Evolutionary conservation across 2,888 invertebrate genomes (phyloP).

Genomic region (Saturnia japonica): DNA sequence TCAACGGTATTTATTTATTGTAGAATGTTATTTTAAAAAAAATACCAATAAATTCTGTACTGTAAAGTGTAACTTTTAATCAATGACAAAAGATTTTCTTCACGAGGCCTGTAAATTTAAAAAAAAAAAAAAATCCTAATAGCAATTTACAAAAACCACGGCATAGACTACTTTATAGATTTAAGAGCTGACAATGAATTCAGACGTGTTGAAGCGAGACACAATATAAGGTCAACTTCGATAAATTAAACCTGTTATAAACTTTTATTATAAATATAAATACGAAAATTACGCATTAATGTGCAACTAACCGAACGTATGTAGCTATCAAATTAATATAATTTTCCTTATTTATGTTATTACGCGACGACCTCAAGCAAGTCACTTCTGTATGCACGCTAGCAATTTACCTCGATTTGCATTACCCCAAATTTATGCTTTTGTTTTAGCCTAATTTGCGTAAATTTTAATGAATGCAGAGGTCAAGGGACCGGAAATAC

Average conservation of each 20-base stretch:
- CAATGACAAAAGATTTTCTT: too few relatives aligned
- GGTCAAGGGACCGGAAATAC: neutral
- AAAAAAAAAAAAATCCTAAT: too few relatives aligned
- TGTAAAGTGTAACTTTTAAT: too few relatives aligned
- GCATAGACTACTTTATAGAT: too few relatives aligned
- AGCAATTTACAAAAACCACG: too few relatives aligned
- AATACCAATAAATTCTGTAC: too few relatives aligned
- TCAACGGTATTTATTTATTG: too few relatives aligned
- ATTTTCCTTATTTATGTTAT: neutral
- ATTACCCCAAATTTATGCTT: neutral
- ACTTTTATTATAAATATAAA: neutral
- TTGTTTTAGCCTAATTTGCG: neutral
- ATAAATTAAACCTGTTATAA: too few relatives aligned
- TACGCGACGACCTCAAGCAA: neutral
- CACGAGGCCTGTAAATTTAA: too few relatives aligned
- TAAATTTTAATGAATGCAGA: neutral
- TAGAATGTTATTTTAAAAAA: too few relatives aligned
- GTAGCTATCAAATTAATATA: neutral
- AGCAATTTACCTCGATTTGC: neutral
- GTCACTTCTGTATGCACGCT: neutral
- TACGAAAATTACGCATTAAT: neutral
- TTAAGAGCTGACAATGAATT: too few relatives aligned
- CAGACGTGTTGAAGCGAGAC: neutral
- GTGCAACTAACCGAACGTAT: neutral
- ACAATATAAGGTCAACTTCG: neutral